phyloP scores from a whole-genome alignment of 1,140 invertebrate genomes.

The Halictus rubicundus region DNA sequence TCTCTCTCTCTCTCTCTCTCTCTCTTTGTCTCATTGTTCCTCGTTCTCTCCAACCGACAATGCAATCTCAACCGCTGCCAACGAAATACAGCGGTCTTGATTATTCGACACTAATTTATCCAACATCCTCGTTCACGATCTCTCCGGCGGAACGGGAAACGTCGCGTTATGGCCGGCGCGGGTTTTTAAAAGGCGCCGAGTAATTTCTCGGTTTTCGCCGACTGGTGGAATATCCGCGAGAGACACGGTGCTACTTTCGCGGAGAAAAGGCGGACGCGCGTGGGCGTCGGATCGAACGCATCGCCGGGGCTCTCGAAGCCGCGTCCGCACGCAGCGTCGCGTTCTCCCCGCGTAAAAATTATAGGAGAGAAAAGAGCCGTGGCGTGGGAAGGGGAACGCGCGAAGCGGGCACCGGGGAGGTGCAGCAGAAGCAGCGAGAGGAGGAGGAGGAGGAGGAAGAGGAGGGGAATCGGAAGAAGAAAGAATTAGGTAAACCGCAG shows the following conservation, averaged over 20 bases:
- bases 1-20: background rate
- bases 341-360: background rate
- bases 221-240: too few species aligned
- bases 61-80: background rate
- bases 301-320: too few species aligned
- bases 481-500: slow-evolving; percentile 40
- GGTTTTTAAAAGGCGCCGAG: background rate
- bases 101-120: background rate
- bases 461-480: background rate
- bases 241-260: too few species aligned
- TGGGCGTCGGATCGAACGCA: too few species aligned
- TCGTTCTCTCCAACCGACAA: background rate
- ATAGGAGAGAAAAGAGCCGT: background rate
- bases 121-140: background rate
- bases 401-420: background rate
- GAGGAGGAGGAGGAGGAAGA: background rate
- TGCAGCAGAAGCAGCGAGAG: background rate
- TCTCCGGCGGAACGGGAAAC: background rate
- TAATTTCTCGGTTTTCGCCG: too few species aligned
- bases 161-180: background rate
- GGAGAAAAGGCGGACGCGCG: too few species aligned
- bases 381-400: too few species aligned
- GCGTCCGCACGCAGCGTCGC: background rate
- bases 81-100: slow-evolving; percentile 3
- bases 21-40: background rate